Evolutionary conservation across 2,113 vertebrate genomes (phyloP), one percentile per base, ranked within the genome.

Genomic region (Paramisgurnus dabryanus): DNA sequence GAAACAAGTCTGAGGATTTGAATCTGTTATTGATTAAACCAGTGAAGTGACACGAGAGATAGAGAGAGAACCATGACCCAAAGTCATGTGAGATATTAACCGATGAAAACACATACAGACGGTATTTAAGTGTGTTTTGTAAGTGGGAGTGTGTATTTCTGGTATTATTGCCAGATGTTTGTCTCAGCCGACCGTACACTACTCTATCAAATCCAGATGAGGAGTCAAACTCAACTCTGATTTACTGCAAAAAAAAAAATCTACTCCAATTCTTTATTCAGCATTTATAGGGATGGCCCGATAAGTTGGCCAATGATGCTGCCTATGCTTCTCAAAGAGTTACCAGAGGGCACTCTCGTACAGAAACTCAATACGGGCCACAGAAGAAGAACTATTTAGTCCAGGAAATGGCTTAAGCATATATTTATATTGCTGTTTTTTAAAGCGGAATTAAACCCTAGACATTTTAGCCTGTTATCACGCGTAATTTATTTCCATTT

Each of bases 151-250:
- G 45, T 43, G 70, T 57, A 41, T 49, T 61, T 67, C 17, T 68
- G 55, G 9, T 50, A 81, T 64, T 50, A 63, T 9, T 81, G 72
- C 80, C 80, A 81, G 80, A 81, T 64, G 80, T 67, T 69, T 8
- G n/a, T 57, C 22, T 57, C 43, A 43, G 65, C 27, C 76, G 79
- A 80, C 70, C 55, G 49, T 57, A 58, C 78, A 61, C 18, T 72
- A 45, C 34, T 76, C 50, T 15, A 81, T 69, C 34, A 76, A 43
- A 43, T 55, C 57, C 80, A 68, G 64, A 81, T 69, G 64, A 80
- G 12, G 50, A n/a, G 22, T 45, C 34, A 22, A 74, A 12, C 61
- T 67, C 53, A 13, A n/a, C 40, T 73, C 55, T 73, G 55, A 73
- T 73, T 18, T 27, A 73, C 55, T 60, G 70, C 50, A 58, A 3